These are phyloP conservation scores for Catharus fuscescens DNA, from an alignment of 2,113 vertebrate genomes.

Conservation along the genomic window DNA sequence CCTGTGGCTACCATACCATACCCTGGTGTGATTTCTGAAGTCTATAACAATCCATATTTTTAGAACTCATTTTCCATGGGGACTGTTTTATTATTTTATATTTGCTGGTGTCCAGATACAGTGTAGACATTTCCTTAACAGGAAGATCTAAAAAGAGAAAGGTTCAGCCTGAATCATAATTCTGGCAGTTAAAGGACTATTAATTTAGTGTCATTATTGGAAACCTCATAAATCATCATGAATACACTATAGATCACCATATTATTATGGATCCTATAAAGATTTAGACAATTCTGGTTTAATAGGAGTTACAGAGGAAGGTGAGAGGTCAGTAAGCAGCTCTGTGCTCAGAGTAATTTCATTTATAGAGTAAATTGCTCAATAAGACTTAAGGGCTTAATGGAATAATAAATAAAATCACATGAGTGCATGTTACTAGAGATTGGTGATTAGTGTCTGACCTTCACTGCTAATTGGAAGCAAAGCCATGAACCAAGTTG, in stretches of 20 bases:
- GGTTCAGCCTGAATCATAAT: rapidly evolving
- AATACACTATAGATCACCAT: not conserved
- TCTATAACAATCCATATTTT: not conserved
- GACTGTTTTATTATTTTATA: not conserved
- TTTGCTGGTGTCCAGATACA: not conserved
- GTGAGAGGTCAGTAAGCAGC: not conserved
- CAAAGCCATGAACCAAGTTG: not conserved
- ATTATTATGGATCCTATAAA: not conserved
- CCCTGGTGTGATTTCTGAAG: not conserved
- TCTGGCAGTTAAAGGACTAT: not conserved
- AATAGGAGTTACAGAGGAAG: not conserved
- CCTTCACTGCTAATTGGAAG: not conserved
- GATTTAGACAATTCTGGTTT: not conserved
- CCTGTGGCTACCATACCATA: not conserved
- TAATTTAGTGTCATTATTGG: not conserved
- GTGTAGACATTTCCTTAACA: not conserved
- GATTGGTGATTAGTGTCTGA: not conserved
- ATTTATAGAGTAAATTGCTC: not conserved
- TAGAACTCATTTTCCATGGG: not conserved
- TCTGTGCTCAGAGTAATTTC: not conserved
- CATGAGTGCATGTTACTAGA: not conserved
- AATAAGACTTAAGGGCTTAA: not conserved
- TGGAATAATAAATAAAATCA: not conserved
- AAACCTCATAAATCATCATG: not conserved
- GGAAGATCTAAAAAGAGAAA: not conserved